Evolutionary conservation across 2,113 vertebrate genomes (phyloP).

Genomic region (Protobothrops flavoviridis): DNA sequence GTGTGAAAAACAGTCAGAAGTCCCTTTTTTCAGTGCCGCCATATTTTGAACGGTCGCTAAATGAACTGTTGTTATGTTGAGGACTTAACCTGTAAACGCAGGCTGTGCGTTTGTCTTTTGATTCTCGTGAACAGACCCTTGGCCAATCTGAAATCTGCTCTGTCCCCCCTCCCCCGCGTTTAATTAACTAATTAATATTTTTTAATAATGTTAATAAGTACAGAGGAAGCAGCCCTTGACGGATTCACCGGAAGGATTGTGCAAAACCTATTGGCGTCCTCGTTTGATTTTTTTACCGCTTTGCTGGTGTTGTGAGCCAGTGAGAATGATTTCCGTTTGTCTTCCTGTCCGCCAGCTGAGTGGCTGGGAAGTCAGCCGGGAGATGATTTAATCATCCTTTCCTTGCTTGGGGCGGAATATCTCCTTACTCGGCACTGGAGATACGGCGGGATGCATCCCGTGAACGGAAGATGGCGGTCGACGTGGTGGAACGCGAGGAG

Average conservation of each 20-base stretch:
- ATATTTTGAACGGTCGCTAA: no score
- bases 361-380: not conserved
- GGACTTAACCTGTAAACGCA: not conserved
- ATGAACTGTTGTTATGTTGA: no score
- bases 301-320: not conserved
- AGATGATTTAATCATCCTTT: not conserved
- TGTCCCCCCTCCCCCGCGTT: no score
- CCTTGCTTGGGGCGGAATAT: not conserved
- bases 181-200: not conserved
- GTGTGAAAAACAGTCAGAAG: no score
- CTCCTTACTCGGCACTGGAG: not conserved
- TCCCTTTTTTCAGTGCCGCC: no score
- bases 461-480: not conserved
- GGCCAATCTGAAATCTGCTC: not conserved
- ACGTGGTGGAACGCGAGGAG: not conserved
- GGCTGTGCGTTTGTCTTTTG: not conserved
- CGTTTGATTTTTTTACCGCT: not conserved
- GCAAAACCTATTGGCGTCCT: not conserved
- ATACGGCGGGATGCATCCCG: not conserved
- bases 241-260: not conserved
- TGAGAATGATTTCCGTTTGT: not conserved
- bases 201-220: not conserved
- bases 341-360: not conserved
- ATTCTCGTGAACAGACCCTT: not conserved
- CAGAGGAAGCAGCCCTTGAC: not conserved